Evolutionary conservation across 1,140 invertebrate genomes (phyloP), one percentile per base, ranked within the genome.

Genomic region (Ceratitis capitata): DNA sequence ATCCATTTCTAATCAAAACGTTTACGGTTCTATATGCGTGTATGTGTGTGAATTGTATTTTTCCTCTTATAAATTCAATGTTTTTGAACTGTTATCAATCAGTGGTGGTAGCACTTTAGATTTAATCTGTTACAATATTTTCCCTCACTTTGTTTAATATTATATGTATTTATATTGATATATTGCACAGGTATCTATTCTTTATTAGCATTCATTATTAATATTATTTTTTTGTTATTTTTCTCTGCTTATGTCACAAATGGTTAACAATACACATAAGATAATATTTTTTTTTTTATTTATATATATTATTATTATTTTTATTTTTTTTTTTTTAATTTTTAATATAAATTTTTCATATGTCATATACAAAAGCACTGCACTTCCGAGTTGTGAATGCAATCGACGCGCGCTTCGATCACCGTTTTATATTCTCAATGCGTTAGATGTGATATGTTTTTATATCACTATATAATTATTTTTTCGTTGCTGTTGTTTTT

Each of bases 1-100:
- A 45, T 78, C 69, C 69, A 78, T 78, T 47, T 78, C 51, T 56
- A n/a, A n/a, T n/a, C n/a, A n/a, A n/a, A n/a, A n/a, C n/a, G n/a
- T n/a, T n/a, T n/a, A n/a, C n/a, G n/a, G 51, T n/a, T 56, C 3
- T 56, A n/a, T n/a, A n/a, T 56, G 51, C 51, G 19, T 23, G n/a
- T n/a, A n/a, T n/a, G n/a, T 23, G 51, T 23, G 51, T 23, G 19
- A n/a, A 2, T 56, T 56, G n/a, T 16, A 9, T 45, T 23, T 47
- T 78, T 78, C n/a, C n/a, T 56, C 23, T 45, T n/a, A 78, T 14
- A 35, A 78, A 19, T 78, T 69, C 16, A 23, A 35, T 78, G 3
- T 47, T 78, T 42, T 19, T 26, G 12, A 78, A 12, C 39, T 78
- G n/a, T 78, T 78, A 78, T 78, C 69, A 78, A 23, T 39, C 19